These are phyloP conservation scores for Nipponacmea schrenckii DNA, from an alignment of 2,888 invertebrate species.

Conservation along the genomic window DNA sequence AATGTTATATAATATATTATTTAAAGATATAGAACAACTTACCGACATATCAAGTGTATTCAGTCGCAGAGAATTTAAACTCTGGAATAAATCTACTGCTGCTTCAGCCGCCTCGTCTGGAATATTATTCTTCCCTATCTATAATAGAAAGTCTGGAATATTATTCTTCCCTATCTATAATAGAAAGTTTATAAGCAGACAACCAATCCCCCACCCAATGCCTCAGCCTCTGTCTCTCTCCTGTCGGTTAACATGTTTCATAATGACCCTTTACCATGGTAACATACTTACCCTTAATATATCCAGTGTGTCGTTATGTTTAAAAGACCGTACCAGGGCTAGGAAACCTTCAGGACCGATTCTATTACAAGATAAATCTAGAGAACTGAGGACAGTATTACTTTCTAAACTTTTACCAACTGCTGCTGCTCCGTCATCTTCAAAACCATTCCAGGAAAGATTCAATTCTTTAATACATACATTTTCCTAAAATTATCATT, in stretches of 20 bases:
- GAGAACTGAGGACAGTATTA: slow-evolving; percentile 51
- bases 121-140: slow-evolving; percentile 62
- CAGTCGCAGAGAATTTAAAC: slow-evolving; percentile 38
- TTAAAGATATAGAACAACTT: no score
- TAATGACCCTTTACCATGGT: not conserved
- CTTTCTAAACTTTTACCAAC: slow-evolving; percentile 52
- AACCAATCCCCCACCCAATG: not conserved
- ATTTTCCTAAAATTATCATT: slow-evolving; percentile 61
- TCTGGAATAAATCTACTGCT: slow-evolving; percentile 46
- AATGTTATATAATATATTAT: no score
- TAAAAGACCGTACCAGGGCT: slow-evolving; percentile 49
- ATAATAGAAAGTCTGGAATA: slow-evolving; percentile 44
- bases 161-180: slow-evolving; percentile 60
- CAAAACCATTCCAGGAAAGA: slow-evolving; percentile 65
- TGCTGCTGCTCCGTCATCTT: slow-evolving; percentile 57
- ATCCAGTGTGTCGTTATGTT: slow-evolving; percentile 51
- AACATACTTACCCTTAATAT: slow-evolving; percentile 38
- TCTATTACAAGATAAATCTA: slow-evolving; percentile 59
- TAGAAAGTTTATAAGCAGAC: slow-evolving; percentile 46
- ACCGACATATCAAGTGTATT: slow-evolving; percentile 52
- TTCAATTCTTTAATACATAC: slow-evolving; percentile 51
- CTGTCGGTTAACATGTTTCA: not conserved
- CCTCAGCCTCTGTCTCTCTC: not conserved
- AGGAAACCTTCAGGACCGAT: slow-evolving; percentile 59
- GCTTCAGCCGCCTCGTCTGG: slow-evolving; percentile 51